Percentiles rank a stretch among this genome's conserved stretches.
Evolutionary conservation across 2,888 invertebrate genomes (phyloP).

Genomic region (Pseudococcus jackbeardsleyi): DNA sequence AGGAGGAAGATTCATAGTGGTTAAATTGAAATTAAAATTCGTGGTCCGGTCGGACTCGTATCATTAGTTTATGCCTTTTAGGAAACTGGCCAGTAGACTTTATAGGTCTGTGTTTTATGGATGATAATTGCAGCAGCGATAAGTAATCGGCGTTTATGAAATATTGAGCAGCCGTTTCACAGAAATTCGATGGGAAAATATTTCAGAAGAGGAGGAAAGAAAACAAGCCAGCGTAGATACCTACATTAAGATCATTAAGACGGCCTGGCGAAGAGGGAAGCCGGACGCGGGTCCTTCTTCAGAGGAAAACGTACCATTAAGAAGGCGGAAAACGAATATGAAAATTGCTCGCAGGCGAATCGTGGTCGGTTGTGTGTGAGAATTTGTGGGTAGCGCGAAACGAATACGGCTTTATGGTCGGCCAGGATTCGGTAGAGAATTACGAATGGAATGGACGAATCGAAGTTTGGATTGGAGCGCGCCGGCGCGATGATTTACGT

Average conservation of each 20-base stretch:
- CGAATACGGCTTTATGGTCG: background rate
- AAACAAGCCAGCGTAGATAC: background rate
- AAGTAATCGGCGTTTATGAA: conserved; percentile 45
- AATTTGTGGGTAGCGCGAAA: conserved; percentile 51
- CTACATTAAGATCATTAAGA: conserved; percentile 6
- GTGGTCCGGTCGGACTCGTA: background rate
- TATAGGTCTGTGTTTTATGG: background rate
- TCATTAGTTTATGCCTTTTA: conserved; percentile 30
- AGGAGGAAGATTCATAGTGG: background rate
- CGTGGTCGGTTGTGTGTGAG: conserved; percentile 64
- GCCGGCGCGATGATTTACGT: background rate
- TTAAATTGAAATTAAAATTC: background rate
- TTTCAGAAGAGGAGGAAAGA: background rate
- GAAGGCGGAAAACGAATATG: conserved; percentile 62
- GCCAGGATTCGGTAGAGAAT: background rate
- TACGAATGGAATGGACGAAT: background rate
- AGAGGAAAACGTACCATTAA: conserved; percentile 64
- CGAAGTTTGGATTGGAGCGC: background rate
- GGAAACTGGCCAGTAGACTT: background rate
- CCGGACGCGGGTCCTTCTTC: conserved; percentile 55
- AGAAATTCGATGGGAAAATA: conserved; percentile 42
- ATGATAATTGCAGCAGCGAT: background rate
- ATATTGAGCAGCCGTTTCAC: conserved; percentile 3
- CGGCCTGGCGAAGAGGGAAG: background rate
- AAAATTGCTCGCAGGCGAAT: conserved; percentile 61